Base-by-base conservation (phyloP, 64 coral and sea anemone genomes). In the Cladopsammia gracilis region DNA sequence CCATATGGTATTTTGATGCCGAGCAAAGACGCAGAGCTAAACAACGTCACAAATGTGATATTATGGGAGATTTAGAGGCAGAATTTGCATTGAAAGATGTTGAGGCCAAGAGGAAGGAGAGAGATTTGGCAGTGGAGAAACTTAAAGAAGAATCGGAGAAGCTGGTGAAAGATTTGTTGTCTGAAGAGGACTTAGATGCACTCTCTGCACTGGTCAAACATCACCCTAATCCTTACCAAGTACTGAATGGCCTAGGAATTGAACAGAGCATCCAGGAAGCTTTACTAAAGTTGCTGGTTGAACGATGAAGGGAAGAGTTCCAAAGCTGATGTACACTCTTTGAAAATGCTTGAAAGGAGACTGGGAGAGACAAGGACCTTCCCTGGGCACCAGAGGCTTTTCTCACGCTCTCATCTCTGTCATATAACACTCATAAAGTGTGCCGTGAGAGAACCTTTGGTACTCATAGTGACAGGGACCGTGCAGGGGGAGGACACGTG, bases 1-100 rank as follows among this genome's bases (percentile, higher is more conserved):
- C 97, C 1, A 70, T 98, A 48, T 98, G 97, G 97, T 98, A 94
- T 54, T 96, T 98, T 89, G 97, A 98, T 73, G 45, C 71, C 60
- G 89, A 94, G 44, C 87, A 98, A 71, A 87, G 97, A 25, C 48
- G 52, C 25, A 90, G 48, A 58, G 97, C 95, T 0, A 97, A 94
- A 64, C 34, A 94, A 51, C 74, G 86, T 51, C 86, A 96, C 25
- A 69, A 62, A 3, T 50, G 76, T 69, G 66, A 87, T 24, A 10
- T 43, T 16, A 67, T 87, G 86, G 87, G 73, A 64, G 45, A 81
- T 16, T 70, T 90, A 59, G 95, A 57, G 0, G 56, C 70, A 47
- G 66, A 71, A 58, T 76, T 90, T 22, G 88, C 88, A 3, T 70
- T 97, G 20, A 65, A 57, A 22, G 95, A 97, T 69, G 78, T 97